Conservation (phyloP, 1,140 invertebrate species). For the Linepithema humile region DNA sequence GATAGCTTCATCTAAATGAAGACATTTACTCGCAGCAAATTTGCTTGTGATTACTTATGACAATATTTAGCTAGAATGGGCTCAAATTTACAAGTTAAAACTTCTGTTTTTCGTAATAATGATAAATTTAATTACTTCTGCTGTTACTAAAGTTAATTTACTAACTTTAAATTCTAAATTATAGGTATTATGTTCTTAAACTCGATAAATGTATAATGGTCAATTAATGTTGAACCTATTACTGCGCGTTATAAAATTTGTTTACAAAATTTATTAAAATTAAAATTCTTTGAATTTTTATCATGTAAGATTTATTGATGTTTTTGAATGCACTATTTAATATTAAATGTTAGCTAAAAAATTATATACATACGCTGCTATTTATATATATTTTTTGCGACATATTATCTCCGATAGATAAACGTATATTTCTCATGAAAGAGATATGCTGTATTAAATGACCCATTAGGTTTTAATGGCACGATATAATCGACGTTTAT, state of each 20-base stretch:
- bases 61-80: background rate
- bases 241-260: background rate
- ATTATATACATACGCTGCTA: constrained; percentile 20
- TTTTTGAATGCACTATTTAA: background rate
- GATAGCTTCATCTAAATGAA: constrained; percentile 68
- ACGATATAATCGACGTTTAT: constrained; percentile 81
- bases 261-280: background rate
- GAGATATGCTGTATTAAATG: constrained; percentile 84
- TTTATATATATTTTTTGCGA: constrained; percentile 81
- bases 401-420: constrained; percentile 73
- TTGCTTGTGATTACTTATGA: constrained; percentile 62
- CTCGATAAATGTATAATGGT: background rate
- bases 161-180: no score
- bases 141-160: background rate
- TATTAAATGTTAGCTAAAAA: background rate
- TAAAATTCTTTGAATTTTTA: background rate
- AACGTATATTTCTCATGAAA: constrained; percentile 81
- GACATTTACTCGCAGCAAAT: constrained; percentile 63
- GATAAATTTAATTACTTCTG: background rate
- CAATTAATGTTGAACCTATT: background rate
- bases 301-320: background rate
- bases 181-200: background rate
- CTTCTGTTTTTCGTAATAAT: background rate
- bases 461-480: constrained; percentile 83
- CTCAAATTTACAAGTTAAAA: background rate